phyloP scores from a whole-genome alignment of 2,113 vertebrate species.

The Camarhynchus parvulus region DNA sequence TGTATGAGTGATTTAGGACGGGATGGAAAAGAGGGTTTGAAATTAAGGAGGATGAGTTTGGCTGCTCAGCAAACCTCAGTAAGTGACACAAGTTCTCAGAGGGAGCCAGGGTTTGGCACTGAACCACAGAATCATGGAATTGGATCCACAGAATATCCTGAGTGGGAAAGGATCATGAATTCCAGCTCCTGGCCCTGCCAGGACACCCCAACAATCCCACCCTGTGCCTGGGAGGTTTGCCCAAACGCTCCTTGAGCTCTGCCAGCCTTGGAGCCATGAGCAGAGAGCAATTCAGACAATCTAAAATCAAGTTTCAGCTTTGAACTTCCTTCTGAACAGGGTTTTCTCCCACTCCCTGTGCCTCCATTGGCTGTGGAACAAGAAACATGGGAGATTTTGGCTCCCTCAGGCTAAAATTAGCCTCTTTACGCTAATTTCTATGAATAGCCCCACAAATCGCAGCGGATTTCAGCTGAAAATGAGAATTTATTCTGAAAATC shows the following conservation, averaged over 20 bases:
- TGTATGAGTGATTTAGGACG: not conserved
- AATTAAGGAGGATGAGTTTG: not conserved
- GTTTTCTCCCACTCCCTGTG: not conserved
- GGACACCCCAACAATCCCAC: not conserved
- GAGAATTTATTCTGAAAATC: not conserved
- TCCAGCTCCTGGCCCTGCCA: not conserved
- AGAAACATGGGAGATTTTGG: not conserved
- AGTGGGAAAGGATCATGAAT: not conserved
- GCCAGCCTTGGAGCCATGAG: not conserved
- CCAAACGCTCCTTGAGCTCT: fast-evolving
- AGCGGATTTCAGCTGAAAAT: not conserved
- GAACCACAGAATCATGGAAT: not conserved
- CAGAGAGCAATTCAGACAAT: not conserved
- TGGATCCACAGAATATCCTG: not conserved
- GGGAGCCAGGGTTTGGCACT: too few species aligned
- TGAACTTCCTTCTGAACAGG: not conserved
- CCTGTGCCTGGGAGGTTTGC: not conserved
- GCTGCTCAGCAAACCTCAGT: not conserved
- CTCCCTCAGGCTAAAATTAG: not conserved
- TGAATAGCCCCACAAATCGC: not conserved
- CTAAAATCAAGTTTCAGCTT: not conserved
- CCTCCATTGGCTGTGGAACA: not conserved
- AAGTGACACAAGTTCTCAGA: not conserved
- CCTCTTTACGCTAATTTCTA: not conserved
- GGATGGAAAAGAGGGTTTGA: not conserved